Evolutionary conservation across 1,140 invertebrate genomes (phyloP).

Genomic region (Oryzaephilus surinamensis): DNA sequence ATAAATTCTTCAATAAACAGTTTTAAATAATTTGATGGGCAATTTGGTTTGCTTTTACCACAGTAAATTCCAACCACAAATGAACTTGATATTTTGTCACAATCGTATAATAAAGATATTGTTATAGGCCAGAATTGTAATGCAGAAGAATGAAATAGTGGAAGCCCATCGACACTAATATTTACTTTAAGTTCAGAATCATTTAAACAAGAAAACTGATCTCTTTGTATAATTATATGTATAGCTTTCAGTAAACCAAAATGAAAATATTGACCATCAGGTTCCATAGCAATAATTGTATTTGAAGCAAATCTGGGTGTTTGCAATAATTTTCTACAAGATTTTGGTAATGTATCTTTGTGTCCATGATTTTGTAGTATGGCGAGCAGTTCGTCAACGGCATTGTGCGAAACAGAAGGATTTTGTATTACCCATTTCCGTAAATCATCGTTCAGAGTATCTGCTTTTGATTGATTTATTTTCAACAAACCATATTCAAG

Average conservation of each 20-base stretch:
- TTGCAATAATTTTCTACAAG: constrained; percentile 1
- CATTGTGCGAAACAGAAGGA: not conserved
- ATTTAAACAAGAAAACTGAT: not conserved
- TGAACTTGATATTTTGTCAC: not conserved
- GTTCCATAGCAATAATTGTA: constrained; percentile 3
- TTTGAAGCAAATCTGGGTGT: constrained; percentile 1
- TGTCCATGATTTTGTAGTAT: not conserved
- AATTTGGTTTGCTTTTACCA: constrained; percentile 5
- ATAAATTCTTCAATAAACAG: constrained; percentile 5
- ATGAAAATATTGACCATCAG: constrained; percentile 6
- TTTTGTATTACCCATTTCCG: too few relatives aligned
- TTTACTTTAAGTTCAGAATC: not conserved
- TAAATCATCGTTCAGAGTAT: too few relatives aligned
- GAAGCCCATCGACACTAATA: constrained; percentile 9
- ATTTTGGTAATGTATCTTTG: constrained; percentile 5
- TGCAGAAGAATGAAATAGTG: constrained; percentile 3
- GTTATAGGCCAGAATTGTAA: constrained; percentile 7
- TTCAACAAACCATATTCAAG: not conserved
- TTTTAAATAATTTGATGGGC: constrained; percentile 3
- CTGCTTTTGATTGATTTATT: not conserved
- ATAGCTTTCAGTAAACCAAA: constrained; percentile 1
- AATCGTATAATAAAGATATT: not conserved
- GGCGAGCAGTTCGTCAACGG: not conserved
- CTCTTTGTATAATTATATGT: not conserved
- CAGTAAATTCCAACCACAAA: constrained; percentile 6